Conservation (phyloP, 2,888 invertebrate species). For the Amblyjoppa proteus region DNA sequence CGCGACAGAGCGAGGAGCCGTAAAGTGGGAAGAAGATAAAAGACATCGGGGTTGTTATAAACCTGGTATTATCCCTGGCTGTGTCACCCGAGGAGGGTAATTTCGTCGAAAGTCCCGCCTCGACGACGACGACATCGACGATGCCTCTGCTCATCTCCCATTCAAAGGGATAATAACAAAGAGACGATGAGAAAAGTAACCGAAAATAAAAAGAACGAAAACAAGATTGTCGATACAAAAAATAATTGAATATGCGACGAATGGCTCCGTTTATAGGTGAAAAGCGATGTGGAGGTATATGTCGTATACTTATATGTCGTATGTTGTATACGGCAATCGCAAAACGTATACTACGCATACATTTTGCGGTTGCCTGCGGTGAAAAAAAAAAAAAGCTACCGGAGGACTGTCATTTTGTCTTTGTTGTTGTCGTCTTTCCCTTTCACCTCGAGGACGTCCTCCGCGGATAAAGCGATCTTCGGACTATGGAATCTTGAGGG, state of each 20-base stretch:
- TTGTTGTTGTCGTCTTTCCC: slow-evolving; percentile 6
- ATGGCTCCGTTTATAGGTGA: slow-evolving; percentile 22
- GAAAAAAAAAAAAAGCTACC: slow-evolving; percentile 2
- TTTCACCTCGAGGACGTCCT: slow-evolving; percentile 20
- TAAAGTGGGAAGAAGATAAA: slow-evolving; percentile 33
- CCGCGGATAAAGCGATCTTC: slow-evolving; percentile 42
- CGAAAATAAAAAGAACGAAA: background rate
- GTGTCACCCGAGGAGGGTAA: slow-evolving; percentile 83
- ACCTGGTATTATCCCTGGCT: slow-evolving; percentile 70
- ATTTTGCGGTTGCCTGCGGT: slow-evolving; percentile 55
- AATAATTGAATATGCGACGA: slow-evolving; percentile 50
- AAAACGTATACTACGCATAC: background rate
- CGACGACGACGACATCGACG: slow-evolving; percentile 31
- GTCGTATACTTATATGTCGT: background rate
- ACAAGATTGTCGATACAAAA: background rate
- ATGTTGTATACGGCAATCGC: background rate
- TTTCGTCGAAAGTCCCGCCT: slow-evolving; percentile 79
- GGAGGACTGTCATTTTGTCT: slow-evolving; percentile 35
- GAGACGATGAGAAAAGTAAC: slow-evolving; percentile 11
- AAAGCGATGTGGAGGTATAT: slow-evolving; percentile 20
- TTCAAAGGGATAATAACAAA: slow-evolving; percentile 52
- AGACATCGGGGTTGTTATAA: slow-evolving; percentile 33
- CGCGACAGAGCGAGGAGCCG: slow-evolving; percentile 65
- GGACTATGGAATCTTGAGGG: slow-evolving; percentile 9
- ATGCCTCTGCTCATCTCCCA: slow-evolving; percentile 16